phyloP scores from a whole-genome alignment of 1,140 invertebrate genomes.

The Meloidogyne hapla region DNA sequence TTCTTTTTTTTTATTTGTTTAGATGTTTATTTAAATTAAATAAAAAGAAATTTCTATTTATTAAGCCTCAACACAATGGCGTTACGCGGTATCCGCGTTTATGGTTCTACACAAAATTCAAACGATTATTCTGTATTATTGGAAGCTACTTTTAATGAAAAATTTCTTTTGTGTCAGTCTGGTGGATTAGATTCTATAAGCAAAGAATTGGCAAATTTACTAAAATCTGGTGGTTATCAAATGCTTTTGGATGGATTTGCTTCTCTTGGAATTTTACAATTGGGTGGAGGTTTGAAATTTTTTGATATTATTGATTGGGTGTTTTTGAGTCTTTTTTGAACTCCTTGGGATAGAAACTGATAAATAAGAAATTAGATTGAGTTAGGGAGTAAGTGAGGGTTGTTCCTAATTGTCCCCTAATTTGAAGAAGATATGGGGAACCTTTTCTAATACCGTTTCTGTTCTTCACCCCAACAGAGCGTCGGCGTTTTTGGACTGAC shows the following conservation, averaged over 20 bases:
- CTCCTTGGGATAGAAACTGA: too few species aligned
- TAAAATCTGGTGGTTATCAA: slow-evolving; percentile 48
- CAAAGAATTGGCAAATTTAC: slow-evolving; percentile 30
- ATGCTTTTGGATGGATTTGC: slow-evolving; percentile 61
- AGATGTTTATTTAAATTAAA: too few species aligned
- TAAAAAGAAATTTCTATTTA: too few species aligned
- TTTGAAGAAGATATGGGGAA: too few species aligned
- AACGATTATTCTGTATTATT: slow-evolving; percentile 40
- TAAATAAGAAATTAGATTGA: too few species aligned
- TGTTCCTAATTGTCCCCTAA: too few species aligned
- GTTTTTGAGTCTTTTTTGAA: too few species aligned
- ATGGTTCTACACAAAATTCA: slow-evolving; percentile 34
- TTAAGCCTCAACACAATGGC: slow-evolving; percentile 7
- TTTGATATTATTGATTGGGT: slow-evolving; percentile 4
- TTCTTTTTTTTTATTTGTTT: too few species aligned
- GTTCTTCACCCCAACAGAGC: too few species aligned
- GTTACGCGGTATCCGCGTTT: slow-evolving; percentile 55
- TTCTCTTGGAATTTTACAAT: slow-evolving; percentile 54
- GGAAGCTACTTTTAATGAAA: slow-evolving; percentile 38
- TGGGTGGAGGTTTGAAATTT: slow-evolving; percentile 30
- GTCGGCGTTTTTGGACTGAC: too few species aligned
- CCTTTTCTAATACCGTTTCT: too few species aligned
- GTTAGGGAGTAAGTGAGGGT: too few species aligned
- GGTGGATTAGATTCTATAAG: slow-evolving; percentile 43
- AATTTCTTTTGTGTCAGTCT: slow-evolving; percentile 48